Evolutionary conservation across 2,888 invertebrate species (phyloP).

Genomic region (Agrochola circellaris): DNA sequence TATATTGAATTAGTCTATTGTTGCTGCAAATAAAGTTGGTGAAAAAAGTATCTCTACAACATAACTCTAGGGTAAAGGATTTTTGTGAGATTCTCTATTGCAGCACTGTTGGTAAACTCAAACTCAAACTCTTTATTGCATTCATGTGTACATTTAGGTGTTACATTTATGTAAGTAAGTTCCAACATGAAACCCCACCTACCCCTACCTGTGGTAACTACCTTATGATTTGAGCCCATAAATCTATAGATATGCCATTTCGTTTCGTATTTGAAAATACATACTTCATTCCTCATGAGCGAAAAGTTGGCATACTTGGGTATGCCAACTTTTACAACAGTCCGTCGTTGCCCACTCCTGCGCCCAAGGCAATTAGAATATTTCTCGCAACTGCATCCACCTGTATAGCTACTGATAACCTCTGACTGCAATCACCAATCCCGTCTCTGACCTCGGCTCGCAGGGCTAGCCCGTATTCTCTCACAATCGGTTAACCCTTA

Average conservation of each 20-base stretch:
- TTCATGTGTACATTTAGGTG: too few species aligned
- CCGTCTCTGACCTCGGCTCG: conserved; percentile 46
- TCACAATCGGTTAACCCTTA: conserved; percentile 45
- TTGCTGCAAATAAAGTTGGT: not conserved
- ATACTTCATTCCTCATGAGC: not conserved
- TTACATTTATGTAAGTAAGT: too few species aligned
- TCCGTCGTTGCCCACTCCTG: not conserved
- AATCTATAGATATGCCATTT: not conserved
- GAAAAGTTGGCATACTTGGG: not conserved
- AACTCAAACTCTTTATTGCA: too few species aligned
- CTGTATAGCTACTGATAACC: conserved; percentile 57
- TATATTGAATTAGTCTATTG: not conserved
- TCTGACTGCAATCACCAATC: conserved; percentile 42
- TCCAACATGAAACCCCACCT: too few species aligned
- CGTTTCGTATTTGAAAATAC: not conserved
- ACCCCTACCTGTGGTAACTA: too few species aligned
- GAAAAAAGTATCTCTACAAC: not conserved
- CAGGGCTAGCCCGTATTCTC: conserved; percentile 27
- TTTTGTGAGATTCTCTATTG: not conserved
- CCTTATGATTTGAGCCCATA: too few species aligned
- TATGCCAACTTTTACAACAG: not conserved
- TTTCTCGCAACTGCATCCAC: conserved; percentile 19
- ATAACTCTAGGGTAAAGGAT: not conserved
- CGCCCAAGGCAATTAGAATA: conserved; percentile 27
- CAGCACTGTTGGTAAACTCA: not conserved